Conservation (phyloP, 2,113 vertebrate genomes). For the Scolopax mira region DNA sequence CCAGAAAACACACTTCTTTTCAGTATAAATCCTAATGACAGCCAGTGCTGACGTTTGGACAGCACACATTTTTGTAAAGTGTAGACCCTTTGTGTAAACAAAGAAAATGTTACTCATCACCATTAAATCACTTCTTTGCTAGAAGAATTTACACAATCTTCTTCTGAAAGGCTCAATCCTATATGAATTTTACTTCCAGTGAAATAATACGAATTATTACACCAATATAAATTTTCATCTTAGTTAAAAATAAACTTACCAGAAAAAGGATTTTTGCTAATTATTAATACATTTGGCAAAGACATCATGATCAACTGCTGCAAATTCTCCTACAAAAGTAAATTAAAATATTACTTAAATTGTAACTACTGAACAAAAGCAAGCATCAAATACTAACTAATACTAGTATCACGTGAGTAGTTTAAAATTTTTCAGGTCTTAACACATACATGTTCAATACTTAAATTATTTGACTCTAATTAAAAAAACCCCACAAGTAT, state of each 20-base stretch:
- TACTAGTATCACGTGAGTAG: not conserved
- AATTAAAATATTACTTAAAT: slow-evolving; percentile 30
- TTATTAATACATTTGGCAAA: slow-evolving; percentile 91
- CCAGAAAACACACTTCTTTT: not conserved
- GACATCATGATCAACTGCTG: slow-evolving; percentile 98
- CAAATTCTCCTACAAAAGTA: slow-evolving; percentile 85
- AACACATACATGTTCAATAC: not conserved
- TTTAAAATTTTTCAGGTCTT: not conserved
- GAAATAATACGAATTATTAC: not conserved
- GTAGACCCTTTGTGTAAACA: not conserved
- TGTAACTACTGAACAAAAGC: not conserved
- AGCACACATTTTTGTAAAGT: not conserved
- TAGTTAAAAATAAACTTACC: slow-evolving; percentile 77
- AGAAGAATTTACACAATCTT: not conserved
- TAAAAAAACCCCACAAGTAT: not conserved
- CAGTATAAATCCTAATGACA: not conserved
- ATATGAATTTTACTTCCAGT: not conserved
- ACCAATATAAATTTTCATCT: not conserved
- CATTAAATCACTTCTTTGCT: not conserved
- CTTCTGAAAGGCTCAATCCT: not conserved
- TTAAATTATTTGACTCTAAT: not conserved
- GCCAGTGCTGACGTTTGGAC: not conserved
- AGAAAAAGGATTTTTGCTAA: slow-evolving; percentile 91
- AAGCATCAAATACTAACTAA: not conserved
- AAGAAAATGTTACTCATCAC: not conserved